Base-by-base conservation (phyloP, 2,113 vertebrate genomes). In the Coptodon rendalli region DNA sequence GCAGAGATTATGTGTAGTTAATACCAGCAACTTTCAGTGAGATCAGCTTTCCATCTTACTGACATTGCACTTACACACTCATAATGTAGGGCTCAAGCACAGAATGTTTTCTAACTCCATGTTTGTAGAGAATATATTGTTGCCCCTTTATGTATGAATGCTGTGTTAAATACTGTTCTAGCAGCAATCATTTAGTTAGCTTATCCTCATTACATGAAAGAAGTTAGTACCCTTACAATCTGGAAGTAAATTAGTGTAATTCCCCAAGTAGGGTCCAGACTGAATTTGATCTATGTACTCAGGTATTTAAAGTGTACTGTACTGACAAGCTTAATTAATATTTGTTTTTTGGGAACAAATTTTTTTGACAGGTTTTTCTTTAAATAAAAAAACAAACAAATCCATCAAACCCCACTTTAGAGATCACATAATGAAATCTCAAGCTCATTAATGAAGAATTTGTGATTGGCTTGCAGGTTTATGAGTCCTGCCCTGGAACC, bases 81-180 rank as follows among this genome's bases (percentile, higher is more conserved):
- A 0, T 29, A 7, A 76, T 48, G 68, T 76, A 29, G 24, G 14
- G 0, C 13, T 73, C 22, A 45, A 73, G 9, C 68, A 17, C 40
- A 73, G 0, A 27, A 17, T 73, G 22, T 17, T 45, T 73, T 45
- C 40, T 22, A 73, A 45, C 40, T 45, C 68, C 68, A 27, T 45
- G 22, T 45, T 45, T 73, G 68, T 45, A 73, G 66, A 71, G 36
- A 43, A 73, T 27, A 17, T 48, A 48, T 19, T 76, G 40, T 0
- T 76, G 3, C 50, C 24, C 1, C 16, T 48, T 76, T 29, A 76
- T 48, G 22, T 6, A 29, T 76, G 68, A 68, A 29, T 29, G 40
- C 22, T 76, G 43, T 50, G 6, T 3, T 50, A 78, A 50, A 31
- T 48, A 0, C 14, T 48, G 40, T 6, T 29, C 3, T 76, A 29